Evolutionary conservation across 64 coral and sea anemone species (phyloP), one percentile per base, ranked within the genome.

Genomic region (Anthopleura sola): DNA sequence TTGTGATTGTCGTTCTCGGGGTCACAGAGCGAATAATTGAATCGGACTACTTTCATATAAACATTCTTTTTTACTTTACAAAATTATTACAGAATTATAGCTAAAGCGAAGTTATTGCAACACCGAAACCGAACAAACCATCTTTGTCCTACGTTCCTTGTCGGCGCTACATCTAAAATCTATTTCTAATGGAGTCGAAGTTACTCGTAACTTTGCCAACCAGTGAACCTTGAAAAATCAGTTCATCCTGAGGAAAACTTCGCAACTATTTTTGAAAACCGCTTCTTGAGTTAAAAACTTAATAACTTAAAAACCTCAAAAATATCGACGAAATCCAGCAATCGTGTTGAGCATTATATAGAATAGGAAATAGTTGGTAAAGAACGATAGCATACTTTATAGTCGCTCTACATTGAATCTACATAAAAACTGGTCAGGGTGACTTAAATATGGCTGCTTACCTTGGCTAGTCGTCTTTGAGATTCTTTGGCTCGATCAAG

Each of bases 401-500:
- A 62, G 21, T 62, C 58, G 58, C 19, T 62, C 19, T 24, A 62
- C 23, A 2, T 62, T 14, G 24, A 3, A 20, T 62, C 4, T 44
- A 44, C 40, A 44, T 44, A 44, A 44, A 44, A 8, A 44, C 40
- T 44, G 9, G 40, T 44, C 40, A 24, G 76, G 37, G 33, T 38
- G 24, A 39, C 21, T 81, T 32, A 28, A 10, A 44, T 2, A 40
- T 81, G 21, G 11, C 24, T 15, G 9, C 82, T 31, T 83, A 83
- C 82, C 82, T 55, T 83, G 2, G 37, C 32, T 8, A 83, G 50
- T 24, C 82, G n/a, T 56, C 39, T 49, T 39, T 83, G 82, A 6
- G 82, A 54, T 60, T 83, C 82, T 83, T 56, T 83, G 6, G 82
- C 82, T 58, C 82, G 36, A 36, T 83, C 82, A 49, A 20, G 11